phyloP scores from a whole-genome alignment of 2,888 invertebrate species.

The Melanostoma mellinum region DNA sequence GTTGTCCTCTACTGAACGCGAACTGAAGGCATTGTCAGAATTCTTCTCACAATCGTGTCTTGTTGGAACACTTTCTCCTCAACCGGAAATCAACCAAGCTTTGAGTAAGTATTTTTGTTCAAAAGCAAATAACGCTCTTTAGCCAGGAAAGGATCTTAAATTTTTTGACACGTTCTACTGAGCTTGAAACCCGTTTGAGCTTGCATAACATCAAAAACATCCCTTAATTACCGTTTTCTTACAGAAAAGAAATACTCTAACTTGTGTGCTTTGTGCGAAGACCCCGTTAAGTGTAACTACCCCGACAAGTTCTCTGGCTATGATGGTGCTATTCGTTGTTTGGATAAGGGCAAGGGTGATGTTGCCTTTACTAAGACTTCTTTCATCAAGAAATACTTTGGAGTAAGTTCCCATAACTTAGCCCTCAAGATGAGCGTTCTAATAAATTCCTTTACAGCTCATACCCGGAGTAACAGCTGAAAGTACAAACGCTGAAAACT shows the following conservation, averaged over 20 bases:
- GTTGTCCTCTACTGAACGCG: slow-evolving; percentile 86
- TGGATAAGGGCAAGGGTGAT: slow-evolving; percentile 91
- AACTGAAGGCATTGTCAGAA: slow-evolving; percentile 89
- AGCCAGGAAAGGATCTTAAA: no score
- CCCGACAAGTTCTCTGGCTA: slow-evolving; percentile 94
- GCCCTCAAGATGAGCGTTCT: neutral
- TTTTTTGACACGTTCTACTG: neutral
- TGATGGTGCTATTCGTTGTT: slow-evolving; percentile 91
- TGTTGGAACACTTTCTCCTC: slow-evolving; percentile 92
- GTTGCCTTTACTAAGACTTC: slow-evolving; percentile 94
- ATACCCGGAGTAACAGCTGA: slow-evolving; percentile 85
- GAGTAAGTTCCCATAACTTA: slow-evolving; percentile 82
- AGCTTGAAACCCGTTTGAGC: neutral
- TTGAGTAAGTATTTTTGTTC: slow-evolving; percentile 84
- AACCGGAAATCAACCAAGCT: slow-evolving; percentile 87
- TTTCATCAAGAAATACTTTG: slow-evolving; percentile 90
- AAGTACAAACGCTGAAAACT: slow-evolving; percentile 86
- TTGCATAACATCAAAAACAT: no score
- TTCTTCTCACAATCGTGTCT: slow-evolving; percentile 93
- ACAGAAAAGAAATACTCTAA: slow-evolving; percentile 89
- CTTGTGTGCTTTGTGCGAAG: slow-evolving; percentile 90
- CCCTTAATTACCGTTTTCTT: slow-evolving; percentile 64
- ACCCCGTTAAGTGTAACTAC: slow-evolving; percentile 89
- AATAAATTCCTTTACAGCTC: slow-evolving; percentile 81
- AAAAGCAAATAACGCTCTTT: no score